Evolutionary conservation across 2,113 vertebrate species (phyloP).

Genomic region (Pachycephala philippinensis): DNA sequence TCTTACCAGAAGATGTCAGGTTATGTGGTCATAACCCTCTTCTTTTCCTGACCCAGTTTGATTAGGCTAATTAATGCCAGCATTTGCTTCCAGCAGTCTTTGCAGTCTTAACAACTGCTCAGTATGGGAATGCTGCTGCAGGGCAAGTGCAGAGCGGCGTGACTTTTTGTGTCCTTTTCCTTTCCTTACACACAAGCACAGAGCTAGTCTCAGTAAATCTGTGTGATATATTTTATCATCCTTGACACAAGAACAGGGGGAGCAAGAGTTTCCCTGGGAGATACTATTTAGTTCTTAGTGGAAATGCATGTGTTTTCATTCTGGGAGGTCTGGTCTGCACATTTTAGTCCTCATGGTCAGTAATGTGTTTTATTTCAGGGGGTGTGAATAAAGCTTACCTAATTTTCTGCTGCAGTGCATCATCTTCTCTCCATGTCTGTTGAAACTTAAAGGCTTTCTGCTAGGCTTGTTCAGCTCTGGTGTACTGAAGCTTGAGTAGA

Average conservation of each 20-base stretch:
- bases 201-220: not conserved
- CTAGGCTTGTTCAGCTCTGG: not conserved
- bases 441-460: not conserved
- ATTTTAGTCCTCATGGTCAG: not conserved
- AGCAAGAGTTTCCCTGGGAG: not conserved
- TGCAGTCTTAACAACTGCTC: not conserved
- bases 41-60: not conserved
- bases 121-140: not conserved
- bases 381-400: slow-evolving; percentile 19
- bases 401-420: slow-evolving; percentile 18
- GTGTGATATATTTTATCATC: not conserved
- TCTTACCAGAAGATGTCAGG: not conserved
- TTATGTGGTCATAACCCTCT: not conserved
- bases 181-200: not conserved
- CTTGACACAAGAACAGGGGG: not conserved
- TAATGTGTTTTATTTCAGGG: slow-evolving; percentile 39
- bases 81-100: not conserved
- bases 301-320: not conserved
- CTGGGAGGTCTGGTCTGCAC: not conserved
- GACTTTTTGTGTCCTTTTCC: not conserved
- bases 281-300: not conserved
- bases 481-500: not conserved
- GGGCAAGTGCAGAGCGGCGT: not conserved
- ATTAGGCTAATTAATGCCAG: slow-evolving; percentile 23
- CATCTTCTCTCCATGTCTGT: not conserved